phyloP scores from a whole-genome alignment of 2,113 vertebrate species.

The Gobius niger region DNA sequence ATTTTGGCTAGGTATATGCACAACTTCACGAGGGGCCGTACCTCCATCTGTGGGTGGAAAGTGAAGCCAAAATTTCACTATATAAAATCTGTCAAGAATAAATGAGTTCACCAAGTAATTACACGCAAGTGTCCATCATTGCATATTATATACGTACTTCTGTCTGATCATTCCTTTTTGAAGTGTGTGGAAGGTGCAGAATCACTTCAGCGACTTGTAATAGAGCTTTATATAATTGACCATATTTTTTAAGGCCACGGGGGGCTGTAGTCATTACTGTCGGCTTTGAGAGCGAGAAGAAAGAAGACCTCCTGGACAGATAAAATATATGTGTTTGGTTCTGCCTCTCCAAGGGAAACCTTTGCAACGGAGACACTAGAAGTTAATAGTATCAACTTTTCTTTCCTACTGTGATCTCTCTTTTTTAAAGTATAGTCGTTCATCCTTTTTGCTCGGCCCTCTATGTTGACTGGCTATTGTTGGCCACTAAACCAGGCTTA shows the following conservation, averaged over 20 bases:
- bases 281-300: background rate
- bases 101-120: background rate
- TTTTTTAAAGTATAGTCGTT: too few relatives aligned
- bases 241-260: background rate
- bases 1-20: background rate
- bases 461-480: too few relatives aligned
- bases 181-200: background rate
- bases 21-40: background rate
- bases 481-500: too few relatives aligned
- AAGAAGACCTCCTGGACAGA: background rate
- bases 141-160: background rate
- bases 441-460: too few relatives aligned
- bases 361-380: background rate
- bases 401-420: background rate
- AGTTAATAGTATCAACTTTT: background rate
- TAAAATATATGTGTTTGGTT: background rate
- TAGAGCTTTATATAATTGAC: background rate
- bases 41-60: background rate
- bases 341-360: background rate
- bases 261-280: background rate
- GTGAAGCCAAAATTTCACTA: background rate
- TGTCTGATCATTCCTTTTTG: background rate
- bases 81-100: background rate
- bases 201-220: background rate
- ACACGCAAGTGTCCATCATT: background rate